Percentiles rank a stretch among this genome's conserved stretches.
These are phyloP conservation scores for Parapsyche elsis DNA, from an alignment of 1,140 invertebrate species.

Conservation along the genomic window DNA sequence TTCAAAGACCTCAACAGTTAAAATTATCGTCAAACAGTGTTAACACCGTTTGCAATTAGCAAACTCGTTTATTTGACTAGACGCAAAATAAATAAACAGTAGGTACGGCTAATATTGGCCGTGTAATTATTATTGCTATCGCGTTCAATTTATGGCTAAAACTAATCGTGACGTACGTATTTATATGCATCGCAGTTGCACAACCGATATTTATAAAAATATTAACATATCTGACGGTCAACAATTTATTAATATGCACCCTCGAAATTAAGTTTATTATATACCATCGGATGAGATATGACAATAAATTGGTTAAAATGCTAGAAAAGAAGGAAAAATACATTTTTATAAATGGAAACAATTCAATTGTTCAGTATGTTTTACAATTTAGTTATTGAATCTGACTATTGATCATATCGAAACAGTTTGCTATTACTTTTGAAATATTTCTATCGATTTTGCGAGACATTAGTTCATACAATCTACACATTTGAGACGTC, in stretches of 20 bases:
- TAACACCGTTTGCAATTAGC: slow-evolving; percentile 4
- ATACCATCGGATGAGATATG: background rate
- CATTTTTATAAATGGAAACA: too few relatives aligned
- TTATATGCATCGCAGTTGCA: background rate
- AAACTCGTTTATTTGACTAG: slow-evolving; percentile 25
- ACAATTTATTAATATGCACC: slow-evolving; percentile 50
- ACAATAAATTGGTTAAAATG: slow-evolving; percentile 7
- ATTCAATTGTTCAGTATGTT: too few relatives aligned
- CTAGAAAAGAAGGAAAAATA: background rate
- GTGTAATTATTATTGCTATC: background rate
- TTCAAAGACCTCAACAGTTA: background rate
- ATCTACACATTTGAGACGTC: too few relatives aligned
- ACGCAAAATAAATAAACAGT: slow-evolving; percentile 10
- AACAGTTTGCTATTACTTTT: background rate
- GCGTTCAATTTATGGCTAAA: background rate
- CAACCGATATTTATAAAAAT: slow-evolving; percentile 36
- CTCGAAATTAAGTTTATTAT: slow-evolving; percentile 13
- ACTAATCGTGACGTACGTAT: background rate
- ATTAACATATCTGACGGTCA: slow-evolving; percentile 43
- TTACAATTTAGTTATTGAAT: too few relatives aligned
- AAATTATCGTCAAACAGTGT: slow-evolving; percentile 10
- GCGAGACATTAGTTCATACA: too few relatives aligned
- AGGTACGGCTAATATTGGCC: background rate
- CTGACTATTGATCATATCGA: background rate
- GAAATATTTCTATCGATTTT: too few relatives aligned